Percentiles rank a stretch among this genome's conserved stretches.
Evolutionary conservation across 2,888 invertebrate genomes (phyloP).

Genomic region (Drosophila nigritarsus): DNA sequence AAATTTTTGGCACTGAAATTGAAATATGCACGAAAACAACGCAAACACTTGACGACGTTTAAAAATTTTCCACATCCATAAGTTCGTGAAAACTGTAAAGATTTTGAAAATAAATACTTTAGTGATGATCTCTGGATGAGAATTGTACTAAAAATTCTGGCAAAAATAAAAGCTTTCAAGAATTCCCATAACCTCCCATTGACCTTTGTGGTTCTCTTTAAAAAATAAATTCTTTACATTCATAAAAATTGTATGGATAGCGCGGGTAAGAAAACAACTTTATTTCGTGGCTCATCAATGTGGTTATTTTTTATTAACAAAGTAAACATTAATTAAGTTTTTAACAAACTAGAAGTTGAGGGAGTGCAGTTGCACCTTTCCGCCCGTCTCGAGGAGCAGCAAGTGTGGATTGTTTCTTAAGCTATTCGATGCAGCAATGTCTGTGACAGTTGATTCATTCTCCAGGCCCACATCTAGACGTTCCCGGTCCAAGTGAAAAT

Average conservation of each 20-base stretch:
- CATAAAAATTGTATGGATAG: not conserved
- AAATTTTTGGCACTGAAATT: not conserved
- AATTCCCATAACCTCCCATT: not conserved
- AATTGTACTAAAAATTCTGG: not conserved
- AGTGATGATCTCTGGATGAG: not conserved
- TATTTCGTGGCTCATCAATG: slow-evolving; percentile 22
- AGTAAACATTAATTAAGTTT: slow-evolving; percentile 4
- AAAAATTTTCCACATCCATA: not conserved
- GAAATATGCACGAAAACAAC: not conserved
- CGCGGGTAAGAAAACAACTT: slow-evolving; percentile 23
- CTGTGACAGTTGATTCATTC: slow-evolving; percentile 39
- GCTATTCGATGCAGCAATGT: slow-evolving; percentile 70
- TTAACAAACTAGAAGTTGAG: slow-evolving; percentile 55
- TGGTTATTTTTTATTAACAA: slow-evolving; percentile 28
- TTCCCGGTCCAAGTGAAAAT: slow-evolving; percentile 81
- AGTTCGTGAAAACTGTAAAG: not conserved
- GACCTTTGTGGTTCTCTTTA: not conserved
- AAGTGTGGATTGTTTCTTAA: slow-evolving; percentile 60
- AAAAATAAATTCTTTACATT: not conserved
- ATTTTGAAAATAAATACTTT: not conserved
- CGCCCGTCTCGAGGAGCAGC: slow-evolving; percentile 59
- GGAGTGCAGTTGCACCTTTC: slow-evolving; percentile 68
- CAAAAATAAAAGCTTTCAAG: not conserved
- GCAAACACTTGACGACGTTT: not conserved
- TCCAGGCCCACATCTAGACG: slow-evolving; percentile 22